Evolutionary conservation across 2,797 vertebrate species (phyloP).

Genomic region (Apodemus agrarius): DNA sequence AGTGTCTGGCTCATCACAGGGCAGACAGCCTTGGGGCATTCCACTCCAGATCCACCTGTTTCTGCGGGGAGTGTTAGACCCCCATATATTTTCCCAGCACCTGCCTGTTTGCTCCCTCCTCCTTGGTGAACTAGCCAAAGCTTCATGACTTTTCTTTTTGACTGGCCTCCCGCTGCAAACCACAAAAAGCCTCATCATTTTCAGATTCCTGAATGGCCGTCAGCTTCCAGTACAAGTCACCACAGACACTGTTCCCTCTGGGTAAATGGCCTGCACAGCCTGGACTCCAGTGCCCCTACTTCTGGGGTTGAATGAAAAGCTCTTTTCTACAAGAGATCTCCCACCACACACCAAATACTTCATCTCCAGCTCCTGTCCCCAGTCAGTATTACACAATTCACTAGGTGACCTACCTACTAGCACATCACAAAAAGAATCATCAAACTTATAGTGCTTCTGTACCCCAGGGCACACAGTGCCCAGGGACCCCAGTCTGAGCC

Average conservation of each 20-base stretch:
- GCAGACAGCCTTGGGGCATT: neutral
- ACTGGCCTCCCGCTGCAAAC: no score
- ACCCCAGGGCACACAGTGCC: neutral
- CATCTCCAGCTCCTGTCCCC: neutral
- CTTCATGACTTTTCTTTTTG: neutral
- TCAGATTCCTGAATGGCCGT: neutral
- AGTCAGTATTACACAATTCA: neutral
- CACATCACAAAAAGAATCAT: neutral
- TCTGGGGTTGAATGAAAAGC: neutral
- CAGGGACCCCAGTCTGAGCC: neutral
- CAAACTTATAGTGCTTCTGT: neutral
- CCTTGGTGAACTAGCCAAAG: neutral
- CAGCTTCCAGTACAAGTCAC: neutral
- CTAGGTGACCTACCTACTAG: neutral
- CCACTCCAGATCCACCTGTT: neutral
- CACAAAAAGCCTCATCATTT: neutral
- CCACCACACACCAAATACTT: neutral
- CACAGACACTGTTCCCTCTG: neutral
- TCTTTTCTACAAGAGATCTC: neutral
- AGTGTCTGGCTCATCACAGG: neutral
- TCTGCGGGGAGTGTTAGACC: neutral
- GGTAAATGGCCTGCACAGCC: neutral
- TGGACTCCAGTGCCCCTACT: neutral
- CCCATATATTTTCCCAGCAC: neutral
- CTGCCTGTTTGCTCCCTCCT: neutral